Base-by-base conservation (phyloP, 2,113 vertebrate genomes). In the Notarius quadriscutis region DNA sequence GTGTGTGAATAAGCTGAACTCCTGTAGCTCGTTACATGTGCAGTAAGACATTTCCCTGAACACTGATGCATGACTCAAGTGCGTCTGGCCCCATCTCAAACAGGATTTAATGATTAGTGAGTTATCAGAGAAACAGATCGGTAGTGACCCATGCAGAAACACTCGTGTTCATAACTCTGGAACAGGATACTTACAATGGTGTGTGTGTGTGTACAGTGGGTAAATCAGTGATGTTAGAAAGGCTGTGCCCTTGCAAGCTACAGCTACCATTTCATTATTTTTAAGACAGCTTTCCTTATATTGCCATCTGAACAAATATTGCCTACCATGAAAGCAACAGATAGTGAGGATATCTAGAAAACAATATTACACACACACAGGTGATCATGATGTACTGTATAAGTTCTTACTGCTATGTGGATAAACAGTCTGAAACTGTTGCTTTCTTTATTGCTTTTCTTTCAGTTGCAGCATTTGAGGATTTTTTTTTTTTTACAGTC, bases 21-120 rank as follows among this genome's bases (percentile, higher is more conserved):
- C 18, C 34, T 82, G 17, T 48, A 25, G 81, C 81, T 17, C 17
- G 79, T 12, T 41, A 58, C 22, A 60, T 8, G 81, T 3, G 5
- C 60, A n/a, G 53, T 84, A 11, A 53, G 50, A 67, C 60, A 10
- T 55, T 69, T 86, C 85, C 17, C 6, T 86, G 84, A 79, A 65
- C 25, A 11, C n/a, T 50, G 58, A 63, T 55, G n/a, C 75, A 27
- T 80, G 48, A 79, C 60, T 27, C n/a, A 4, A 67, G 75, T 63
- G 50, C 25, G 25, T 53, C 11, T 86, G 62, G 58, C 84, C 63
- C 27, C 6, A 9, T 67, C 48, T 84, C 50, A 72, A 53, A 25
- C 82, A 79, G 77, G 63, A 86, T 80, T 86, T 86, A 86, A 81
- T 86, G 50, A 86, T 86, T 86, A 86, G 60, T 77, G 41, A 79